A percentile compares a stretch with the other conserved stretches of the same genome.
phyloP scores from a whole-genome alignment of 2,113 vertebrate genomes.

The Cryptomyrus ogoouensis region DNA sequence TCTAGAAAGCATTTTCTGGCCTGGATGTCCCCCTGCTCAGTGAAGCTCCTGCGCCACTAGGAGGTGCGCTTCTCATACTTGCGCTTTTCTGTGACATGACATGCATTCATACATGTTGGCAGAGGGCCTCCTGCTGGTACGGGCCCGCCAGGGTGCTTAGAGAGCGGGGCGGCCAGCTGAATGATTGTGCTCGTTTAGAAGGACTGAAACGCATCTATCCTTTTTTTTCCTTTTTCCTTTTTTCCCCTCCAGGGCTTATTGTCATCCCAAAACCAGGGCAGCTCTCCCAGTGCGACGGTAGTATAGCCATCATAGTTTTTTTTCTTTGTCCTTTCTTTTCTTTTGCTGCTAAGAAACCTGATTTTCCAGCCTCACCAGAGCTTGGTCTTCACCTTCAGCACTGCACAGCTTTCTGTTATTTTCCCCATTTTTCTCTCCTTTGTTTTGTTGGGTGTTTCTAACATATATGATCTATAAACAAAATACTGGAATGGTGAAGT shows the following conservation, averaged over 20 bases:
- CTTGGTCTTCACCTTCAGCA: slow-evolving; percentile 41
- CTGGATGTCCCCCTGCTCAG: background rate
- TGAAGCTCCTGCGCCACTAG: background rate
- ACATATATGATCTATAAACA: background rate
- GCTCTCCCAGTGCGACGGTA: slow-evolving; percentile 84
- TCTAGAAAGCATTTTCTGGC: background rate
- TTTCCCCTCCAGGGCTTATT: slow-evolving; percentile 80
- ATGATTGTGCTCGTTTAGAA: background rate
- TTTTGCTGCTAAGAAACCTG: slow-evolving; percentile 53
- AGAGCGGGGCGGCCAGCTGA: background rate
- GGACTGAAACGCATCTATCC: slow-evolving; percentile 6
- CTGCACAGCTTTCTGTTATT: background rate
- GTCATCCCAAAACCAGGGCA: slow-evolving; percentile 82
- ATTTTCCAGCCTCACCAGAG: slow-evolving; percentile 54
- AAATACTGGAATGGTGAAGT: slow-evolving; percentile 16
- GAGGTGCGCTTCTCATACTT: background rate
- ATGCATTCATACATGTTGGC: background rate
- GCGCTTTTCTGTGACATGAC: background rate
- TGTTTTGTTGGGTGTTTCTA: slow-evolving; percentile 2
- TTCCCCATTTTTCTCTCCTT: background rate
- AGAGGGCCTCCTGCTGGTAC: background rate
- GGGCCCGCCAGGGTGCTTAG: background rate
- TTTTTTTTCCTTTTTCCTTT: slow-evolving; percentile 27
- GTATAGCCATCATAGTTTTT: slow-evolving; percentile 62
- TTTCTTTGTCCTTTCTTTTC: background rate